A percentile compares a stretch with the other conserved stretches of the same genome.
These are phyloP conservation scores for Eublepharis macularius DNA, from an alignment of 2,113 vertebrate species.

Conservation along the genomic window DNA sequence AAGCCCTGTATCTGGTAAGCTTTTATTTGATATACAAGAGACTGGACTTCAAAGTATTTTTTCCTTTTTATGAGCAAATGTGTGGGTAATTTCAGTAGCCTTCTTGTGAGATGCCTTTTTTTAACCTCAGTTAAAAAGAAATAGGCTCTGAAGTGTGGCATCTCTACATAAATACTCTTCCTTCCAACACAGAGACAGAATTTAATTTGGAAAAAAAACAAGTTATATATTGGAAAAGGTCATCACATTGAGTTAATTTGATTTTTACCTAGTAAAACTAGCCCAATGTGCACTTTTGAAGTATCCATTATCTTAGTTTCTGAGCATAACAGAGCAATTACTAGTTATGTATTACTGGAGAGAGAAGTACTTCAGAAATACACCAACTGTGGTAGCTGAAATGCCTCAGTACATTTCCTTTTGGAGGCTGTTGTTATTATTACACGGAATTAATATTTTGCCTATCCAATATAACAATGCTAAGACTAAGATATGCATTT, in stretches of 20 bases:
- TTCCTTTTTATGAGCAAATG: constrained; percentile 70
- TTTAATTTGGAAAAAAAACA: constrained; percentile 42
- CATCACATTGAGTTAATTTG: constrained; percentile 46
- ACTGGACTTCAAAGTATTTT: constrained; percentile 67
- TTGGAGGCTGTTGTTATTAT: neutral
- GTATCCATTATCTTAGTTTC: constrained; percentile 23
- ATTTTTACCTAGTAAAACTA: constrained; percentile 53
- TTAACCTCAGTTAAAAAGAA: constrained; percentile 47
- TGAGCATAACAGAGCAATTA: constrained; percentile 32
- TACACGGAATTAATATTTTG: neutral
- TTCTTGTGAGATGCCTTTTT: constrained; percentile 62
- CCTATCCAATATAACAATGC: neutral
- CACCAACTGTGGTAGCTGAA: constrained; percentile 33
- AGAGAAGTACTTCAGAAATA: constrained; percentile 31
- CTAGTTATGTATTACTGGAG: constrained; percentile 28
- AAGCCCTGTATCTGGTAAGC: constrained; percentile 55
- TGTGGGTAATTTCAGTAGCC: constrained; percentile 68
- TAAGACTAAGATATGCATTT: constrained; percentile 13
- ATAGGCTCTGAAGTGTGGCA: constrained; percentile 52
- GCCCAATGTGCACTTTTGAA: constrained; percentile 47
- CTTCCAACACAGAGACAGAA: constrained; percentile 59
- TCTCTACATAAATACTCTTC: constrained; percentile 51
- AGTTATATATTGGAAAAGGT: constrained; percentile 50
- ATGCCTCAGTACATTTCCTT: neutral
- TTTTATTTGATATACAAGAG: constrained; percentile 69